Conservation (phyloP, 1,140 invertebrate genomes). For the Magallana gigas region DNA sequence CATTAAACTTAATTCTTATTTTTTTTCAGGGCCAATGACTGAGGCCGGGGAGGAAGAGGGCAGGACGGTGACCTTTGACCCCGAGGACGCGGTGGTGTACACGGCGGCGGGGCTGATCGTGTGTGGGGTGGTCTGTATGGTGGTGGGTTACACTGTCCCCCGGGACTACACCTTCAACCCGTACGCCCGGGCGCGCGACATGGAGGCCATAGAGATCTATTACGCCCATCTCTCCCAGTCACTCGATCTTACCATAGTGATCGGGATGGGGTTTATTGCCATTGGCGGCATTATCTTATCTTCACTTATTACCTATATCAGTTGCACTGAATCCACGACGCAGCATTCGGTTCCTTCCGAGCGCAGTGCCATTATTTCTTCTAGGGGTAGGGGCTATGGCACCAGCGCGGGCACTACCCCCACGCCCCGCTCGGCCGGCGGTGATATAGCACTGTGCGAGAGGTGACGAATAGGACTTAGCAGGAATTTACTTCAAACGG, state of each 20-base stretch:
- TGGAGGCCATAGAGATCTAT: slow-evolving; percentile 6
- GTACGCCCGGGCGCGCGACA: slow-evolving; percentile 1
- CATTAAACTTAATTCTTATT: no score
- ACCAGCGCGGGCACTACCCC: not conserved
- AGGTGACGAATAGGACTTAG: not conserved
- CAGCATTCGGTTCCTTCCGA: not conserved
- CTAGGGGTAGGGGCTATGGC: not conserved
- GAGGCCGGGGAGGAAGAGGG: not conserved
- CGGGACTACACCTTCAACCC: slow-evolving; percentile 31
- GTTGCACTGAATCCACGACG: not conserved
- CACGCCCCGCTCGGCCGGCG: not conserved
- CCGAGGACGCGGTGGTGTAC: not conserved
- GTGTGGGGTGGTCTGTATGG: not conserved
- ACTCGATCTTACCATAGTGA: slow-evolving; percentile 4
- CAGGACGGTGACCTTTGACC: not conserved
- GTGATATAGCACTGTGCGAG: not conserved
- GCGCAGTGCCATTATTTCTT: not conserved
- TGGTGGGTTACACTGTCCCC: not conserved
- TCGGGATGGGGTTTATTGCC: not conserved
- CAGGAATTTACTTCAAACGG: not conserved
- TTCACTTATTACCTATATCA: not conserved
- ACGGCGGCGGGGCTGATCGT: not conserved
- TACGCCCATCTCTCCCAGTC: not conserved
- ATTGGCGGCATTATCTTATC: not conserved
- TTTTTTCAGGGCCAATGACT: not conserved